These are phyloP conservation scores for Lepidurus packardi DNA, from an alignment of 1,140 invertebrate genomes.

Conservation along the genomic window DNA sequence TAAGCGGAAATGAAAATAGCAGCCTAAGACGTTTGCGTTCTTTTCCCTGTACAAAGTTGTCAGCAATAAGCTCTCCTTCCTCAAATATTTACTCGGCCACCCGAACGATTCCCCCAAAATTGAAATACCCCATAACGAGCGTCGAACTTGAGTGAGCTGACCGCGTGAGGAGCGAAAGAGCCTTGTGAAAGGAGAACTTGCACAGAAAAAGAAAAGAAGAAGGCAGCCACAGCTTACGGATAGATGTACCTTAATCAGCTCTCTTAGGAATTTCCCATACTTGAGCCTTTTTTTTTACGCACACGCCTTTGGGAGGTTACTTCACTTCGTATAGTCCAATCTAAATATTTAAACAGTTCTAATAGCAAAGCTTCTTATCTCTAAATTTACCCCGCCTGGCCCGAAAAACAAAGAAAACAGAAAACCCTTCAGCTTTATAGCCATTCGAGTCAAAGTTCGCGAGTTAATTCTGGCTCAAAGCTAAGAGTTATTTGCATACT, in stretches of 20 bases:
- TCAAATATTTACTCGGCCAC: too few relatives aligned
- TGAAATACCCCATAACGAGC: not conserved
- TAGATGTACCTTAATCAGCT: not conserved
- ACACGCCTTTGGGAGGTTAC: not conserved
- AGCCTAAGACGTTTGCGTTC: not conserved
- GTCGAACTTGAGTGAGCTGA: too few relatives aligned
- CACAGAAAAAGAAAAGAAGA: not conserved
- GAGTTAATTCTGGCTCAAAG: conserved; percentile 14
- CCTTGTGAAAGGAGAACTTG: not conserved
- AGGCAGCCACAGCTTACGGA: not conserved
- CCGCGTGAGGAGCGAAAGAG: not conserved
- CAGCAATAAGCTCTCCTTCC: too few relatives aligned
- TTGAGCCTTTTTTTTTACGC: not conserved
- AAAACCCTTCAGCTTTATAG: not conserved
- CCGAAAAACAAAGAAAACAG: not conserved
- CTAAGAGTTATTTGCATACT: conserved; percentile 6
- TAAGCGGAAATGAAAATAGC: not conserved
- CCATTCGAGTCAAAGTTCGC: not conserved
- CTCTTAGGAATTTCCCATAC: not conserved
- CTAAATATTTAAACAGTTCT: conserved; percentile 4
- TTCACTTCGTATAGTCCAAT: not conserved
- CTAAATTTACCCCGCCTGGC: not conserved
- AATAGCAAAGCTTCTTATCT: not conserved
- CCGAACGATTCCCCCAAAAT: not conserved
- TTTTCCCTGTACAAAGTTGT: too few relatives aligned